These are phyloP conservation scores for Podarcis raffonei DNA, from an alignment of 2,113 vertebrate genomes.

Conservation along the genomic window DNA sequence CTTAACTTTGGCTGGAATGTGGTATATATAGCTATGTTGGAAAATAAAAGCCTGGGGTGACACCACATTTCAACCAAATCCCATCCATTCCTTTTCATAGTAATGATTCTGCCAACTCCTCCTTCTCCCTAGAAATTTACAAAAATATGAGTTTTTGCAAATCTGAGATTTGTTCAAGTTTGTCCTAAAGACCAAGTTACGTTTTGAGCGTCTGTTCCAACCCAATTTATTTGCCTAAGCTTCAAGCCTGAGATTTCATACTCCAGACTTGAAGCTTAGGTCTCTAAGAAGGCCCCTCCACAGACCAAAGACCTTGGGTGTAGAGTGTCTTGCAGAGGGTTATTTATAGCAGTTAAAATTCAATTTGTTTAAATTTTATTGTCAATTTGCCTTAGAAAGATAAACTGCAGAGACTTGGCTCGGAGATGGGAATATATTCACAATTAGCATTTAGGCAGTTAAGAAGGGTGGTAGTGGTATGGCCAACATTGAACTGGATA, in stretches of 20 bases:
- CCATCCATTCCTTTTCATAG: not conserved
- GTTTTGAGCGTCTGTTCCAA: not conserved
- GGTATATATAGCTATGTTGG: not conserved
- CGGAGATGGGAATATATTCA: conserved; percentile 49
- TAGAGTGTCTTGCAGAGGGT: conserved; percentile 13
- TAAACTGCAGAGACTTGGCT: conserved; percentile 39
- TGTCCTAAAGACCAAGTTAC: not conserved
- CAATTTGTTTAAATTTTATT: conserved; percentile 40
- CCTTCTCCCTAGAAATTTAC: not conserved
- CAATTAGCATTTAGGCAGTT: conserved; percentile 25
- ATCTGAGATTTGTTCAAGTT: not conserved
- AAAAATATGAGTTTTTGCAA: not conserved
- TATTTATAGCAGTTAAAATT: conserved; percentile 49
- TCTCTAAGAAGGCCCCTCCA: not conserved
- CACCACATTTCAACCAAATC: not conserved
- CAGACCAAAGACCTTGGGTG: not conserved
- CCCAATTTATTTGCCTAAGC: not conserved
- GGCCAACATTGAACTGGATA: not conserved
- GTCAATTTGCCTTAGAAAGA: conserved; percentile 54
- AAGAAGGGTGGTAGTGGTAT: not conserved
- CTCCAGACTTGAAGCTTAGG: not conserved
- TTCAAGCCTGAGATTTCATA: not conserved
- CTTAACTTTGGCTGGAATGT: not conserved
- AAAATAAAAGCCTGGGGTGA: not conserved
- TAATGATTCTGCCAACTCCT: not conserved